Evolutionary conservation across 2,113 vertebrate genomes (phyloP).

Genomic region (Patagioenas fasciata): DNA sequence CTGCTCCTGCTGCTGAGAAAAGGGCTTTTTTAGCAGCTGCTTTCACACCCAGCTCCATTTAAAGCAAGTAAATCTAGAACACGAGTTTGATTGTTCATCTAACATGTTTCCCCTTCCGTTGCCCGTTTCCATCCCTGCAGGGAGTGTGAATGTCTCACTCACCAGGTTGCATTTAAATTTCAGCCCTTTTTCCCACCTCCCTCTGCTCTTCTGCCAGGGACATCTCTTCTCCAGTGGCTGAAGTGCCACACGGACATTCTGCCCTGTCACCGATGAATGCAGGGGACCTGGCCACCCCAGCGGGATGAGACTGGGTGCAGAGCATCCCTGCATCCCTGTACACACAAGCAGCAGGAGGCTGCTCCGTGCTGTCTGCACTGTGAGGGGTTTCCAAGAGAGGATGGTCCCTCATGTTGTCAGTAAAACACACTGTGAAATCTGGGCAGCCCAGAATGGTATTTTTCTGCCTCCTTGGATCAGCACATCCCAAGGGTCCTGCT

Average conservation of each 20-base stretch:
- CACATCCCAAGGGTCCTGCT: not conserved
- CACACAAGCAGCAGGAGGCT: not conserved
- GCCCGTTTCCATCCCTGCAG: constrained; percentile 3
- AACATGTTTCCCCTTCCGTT: not conserved
- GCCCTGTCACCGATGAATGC: not conserved
- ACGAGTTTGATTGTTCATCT: not conserved
- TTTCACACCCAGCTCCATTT: constrained; percentile 55
- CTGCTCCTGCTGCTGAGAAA: constrained; percentile 2
- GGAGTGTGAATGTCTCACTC: constrained; percentile 1
- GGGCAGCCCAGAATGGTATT: not conserved
- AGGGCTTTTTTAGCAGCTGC: constrained; percentile 37
- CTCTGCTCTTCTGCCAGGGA: not conserved
- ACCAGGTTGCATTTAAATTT: not conserved
- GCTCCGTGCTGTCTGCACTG: not conserved
- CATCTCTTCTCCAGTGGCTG: not conserved
- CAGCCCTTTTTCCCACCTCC: not conserved
- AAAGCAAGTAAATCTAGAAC: constrained; percentile 46
- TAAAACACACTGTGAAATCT: not conserved
- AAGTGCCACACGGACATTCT: not conserved
- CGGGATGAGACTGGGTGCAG: not conserved
- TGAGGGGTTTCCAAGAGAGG: rapidly evolving
- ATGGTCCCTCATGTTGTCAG: not conserved
- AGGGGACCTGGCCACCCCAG: not conserved
- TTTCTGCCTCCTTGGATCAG: not conserved
- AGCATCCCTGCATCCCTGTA: not conserved